A percentile compares a stretch with the other conserved stretches of the same genome.
Evolutionary conservation across 2,888 invertebrate species (phyloP).

Genomic region (Resseliella maxima): DNA sequence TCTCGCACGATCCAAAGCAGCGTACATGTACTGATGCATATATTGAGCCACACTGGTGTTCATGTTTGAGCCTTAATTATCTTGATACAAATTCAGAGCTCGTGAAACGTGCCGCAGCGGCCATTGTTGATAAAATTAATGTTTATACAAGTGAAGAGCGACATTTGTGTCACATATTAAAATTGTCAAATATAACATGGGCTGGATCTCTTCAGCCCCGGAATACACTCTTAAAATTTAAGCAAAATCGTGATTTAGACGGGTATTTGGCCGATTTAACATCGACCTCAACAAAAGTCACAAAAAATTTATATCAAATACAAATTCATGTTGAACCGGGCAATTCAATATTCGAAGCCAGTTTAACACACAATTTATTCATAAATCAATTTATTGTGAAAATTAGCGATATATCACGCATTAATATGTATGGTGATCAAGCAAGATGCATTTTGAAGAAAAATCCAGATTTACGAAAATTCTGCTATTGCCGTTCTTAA

Average conservation of each 20-base stretch:
- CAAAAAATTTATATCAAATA: slow-evolving; percentile 79
- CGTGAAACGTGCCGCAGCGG: slow-evolving; percentile 71
- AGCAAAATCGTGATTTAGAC: slow-evolving; percentile 80
- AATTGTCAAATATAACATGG: slow-evolving; percentile 75
- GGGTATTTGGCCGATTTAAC: slow-evolving; percentile 86
- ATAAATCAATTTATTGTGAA: slow-evolving; percentile 74
- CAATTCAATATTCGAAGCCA: slow-evolving; percentile 84
- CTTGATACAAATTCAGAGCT: slow-evolving; percentile 67
- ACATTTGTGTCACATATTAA: slow-evolving; percentile 72
- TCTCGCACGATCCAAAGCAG: slow-evolving; percentile 84
- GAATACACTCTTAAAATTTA: slow-evolving; percentile 76
- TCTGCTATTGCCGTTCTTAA: slow-evolving; percentile 81
- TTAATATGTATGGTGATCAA: slow-evolving; percentile 85
- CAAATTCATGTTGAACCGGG: slow-evolving; percentile 82
- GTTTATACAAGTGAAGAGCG: slow-evolving; percentile 70
- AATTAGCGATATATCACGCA: slow-evolving; percentile 78
- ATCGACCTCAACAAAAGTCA: slow-evolving; percentile 69
- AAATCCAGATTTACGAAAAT: slow-evolving; percentile 82
- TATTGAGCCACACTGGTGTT: slow-evolving; percentile 96
- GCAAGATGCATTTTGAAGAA: slow-evolving; percentile 82
- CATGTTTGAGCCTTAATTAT: slow-evolving; percentile 86
- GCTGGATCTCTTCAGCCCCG: slow-evolving; percentile 78
- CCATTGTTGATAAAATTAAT: slow-evolving; percentile 75
- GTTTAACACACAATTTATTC: slow-evolving; percentile 73
- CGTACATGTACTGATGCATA: slow-evolving; percentile 88